Percentiles rank a stretch among this genome's conserved stretches.
Evolutionary conservation across 2,797 vertebrate genomes (phyloP).

Genomic region (Hylomyscus alleni): DNA sequence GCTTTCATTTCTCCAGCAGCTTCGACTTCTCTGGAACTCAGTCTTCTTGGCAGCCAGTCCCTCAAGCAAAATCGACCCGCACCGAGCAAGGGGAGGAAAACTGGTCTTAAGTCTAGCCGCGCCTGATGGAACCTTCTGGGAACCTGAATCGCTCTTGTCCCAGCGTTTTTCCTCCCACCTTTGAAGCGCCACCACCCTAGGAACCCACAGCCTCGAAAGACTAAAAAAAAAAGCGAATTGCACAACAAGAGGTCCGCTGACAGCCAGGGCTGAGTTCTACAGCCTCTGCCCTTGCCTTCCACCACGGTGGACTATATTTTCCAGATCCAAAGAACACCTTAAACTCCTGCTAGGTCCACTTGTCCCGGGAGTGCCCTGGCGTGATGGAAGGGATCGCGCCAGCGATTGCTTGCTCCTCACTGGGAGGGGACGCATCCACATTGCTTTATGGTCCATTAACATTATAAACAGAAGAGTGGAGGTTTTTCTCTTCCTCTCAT

Average conservation of each 20-base stretch:
- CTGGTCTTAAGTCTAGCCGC: not conserved
- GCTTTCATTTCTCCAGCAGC: not conserved
- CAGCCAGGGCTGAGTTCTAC: not conserved
- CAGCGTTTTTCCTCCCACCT: not conserved
- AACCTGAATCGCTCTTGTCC: not conserved
- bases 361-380: not conserved
- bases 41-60: not conserved
- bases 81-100: not conserved
- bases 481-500: constrained; percentile 47
- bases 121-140: constrained; percentile 38
- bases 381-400: no score
- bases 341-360: not conserved
- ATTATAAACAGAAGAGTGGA: constrained; percentile 44
- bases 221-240: not conserved
- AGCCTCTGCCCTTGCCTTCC: not conserved
- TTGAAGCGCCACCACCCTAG: not conserved
- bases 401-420: not conserved
- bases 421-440: constrained; percentile 62
- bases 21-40: constrained; percentile 26
- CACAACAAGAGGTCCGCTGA: not conserved
- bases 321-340: constrained; percentile 31
- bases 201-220: not conserved
- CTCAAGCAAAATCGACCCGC: not conserved
- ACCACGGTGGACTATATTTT: not conserved
- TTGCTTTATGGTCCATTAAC: constrained; percentile 51